A percentile compares a stretch with the other conserved stretches of the same genome.
These are phyloP conservation scores for Zaprionus lineosus DNA, from an alignment of 2,888 invertebrate species.

Conservation along the genomic window DNA sequence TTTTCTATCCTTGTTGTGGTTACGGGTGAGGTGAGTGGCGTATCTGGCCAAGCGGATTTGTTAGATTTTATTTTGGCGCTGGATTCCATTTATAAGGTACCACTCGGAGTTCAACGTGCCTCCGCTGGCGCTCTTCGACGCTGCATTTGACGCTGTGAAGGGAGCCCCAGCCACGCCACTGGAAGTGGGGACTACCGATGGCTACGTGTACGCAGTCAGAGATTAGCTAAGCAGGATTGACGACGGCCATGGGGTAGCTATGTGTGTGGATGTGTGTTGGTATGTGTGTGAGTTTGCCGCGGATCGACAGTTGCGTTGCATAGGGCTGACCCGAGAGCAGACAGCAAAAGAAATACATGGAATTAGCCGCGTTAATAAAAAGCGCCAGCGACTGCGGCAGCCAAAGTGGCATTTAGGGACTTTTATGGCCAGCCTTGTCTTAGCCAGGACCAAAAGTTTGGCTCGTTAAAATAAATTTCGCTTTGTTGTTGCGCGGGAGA, in stretches of 20 bases:
- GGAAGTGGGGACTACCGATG: constrained; percentile 20
- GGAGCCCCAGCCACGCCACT: background rate
- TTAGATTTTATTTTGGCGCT: constrained; percentile 40
- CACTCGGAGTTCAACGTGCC: too few species aligned
- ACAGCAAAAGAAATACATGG: constrained; percentile 42
- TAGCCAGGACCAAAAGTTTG: constrained; percentile 56
- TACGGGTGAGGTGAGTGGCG: background rate
- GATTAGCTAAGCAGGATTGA: constrained; percentile 73
- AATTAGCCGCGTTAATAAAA: constrained; percentile 71
- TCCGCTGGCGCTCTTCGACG: too few species aligned
- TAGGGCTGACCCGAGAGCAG: background rate
- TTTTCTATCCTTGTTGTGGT: background rate
- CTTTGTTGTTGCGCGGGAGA: constrained; percentile 25
- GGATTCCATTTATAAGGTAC: constrained; percentile 50
- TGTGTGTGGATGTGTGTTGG: background rate
- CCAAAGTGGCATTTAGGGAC: constrained; percentile 70
- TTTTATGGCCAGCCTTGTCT: constrained; percentile 51
- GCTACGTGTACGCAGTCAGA: constrained; percentile 65
- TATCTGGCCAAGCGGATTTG: constrained; percentile 63
- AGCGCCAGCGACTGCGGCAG: constrained; percentile 63
- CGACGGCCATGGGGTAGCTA: constrained; percentile 38
- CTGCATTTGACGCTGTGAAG: background rate
- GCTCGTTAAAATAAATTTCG: constrained; percentile 70
- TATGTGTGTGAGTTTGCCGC: background rate
- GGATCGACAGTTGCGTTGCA: constrained; percentile 31